Evolutionary conservation across 2,888 invertebrate species (phyloP).

Genomic region (Metopia argyrocephala): DNA sequence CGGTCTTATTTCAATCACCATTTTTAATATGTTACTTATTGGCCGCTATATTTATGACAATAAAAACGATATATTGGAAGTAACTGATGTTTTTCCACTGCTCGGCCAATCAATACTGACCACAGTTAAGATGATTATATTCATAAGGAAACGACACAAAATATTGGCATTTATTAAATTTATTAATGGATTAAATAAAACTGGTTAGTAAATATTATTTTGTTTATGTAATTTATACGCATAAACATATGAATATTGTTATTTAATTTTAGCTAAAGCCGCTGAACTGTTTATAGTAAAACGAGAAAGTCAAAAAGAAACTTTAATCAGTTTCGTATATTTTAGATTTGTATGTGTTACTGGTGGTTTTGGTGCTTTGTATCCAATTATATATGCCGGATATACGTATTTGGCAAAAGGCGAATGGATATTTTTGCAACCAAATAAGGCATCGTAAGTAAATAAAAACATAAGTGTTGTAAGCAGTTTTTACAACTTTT

Average conservation of each 20-base stretch:
- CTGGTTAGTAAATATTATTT: no score
- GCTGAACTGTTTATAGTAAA: slow-evolving; percentile 9
- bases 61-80: slow-evolving; percentile 25
- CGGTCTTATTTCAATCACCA: not conserved
- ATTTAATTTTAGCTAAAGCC: not conserved
- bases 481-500: no score
- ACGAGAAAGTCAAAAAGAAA: not conserved
- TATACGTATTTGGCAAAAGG: not conserved
- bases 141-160: slow-evolving; percentile 26
- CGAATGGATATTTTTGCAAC: not conserved
- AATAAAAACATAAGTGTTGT: not conserved
- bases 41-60: slow-evolving; percentile 6
- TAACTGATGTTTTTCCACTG: slow-evolving; percentile 24
- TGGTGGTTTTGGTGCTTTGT: not conserved
- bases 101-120: slow-evolving; percentile 35
- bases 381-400: not conserved
- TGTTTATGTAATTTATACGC: no score
- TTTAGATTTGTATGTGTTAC: slow-evolving; percentile 1
- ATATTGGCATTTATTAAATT: slow-evolving; percentile 2
- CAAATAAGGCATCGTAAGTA: slow-evolving; percentile 26
- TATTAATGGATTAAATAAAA: no score
- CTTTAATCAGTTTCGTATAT: slow-evolving; percentile 1
- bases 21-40: not conserved
- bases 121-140: slow-evolving; percentile 25
- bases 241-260: no score